Percentiles rank a stretch among this genome's conserved stretches.
Conservation (phyloP, 1,140 invertebrate genomes). For the Ctenoplectra terminalis region DNA sequence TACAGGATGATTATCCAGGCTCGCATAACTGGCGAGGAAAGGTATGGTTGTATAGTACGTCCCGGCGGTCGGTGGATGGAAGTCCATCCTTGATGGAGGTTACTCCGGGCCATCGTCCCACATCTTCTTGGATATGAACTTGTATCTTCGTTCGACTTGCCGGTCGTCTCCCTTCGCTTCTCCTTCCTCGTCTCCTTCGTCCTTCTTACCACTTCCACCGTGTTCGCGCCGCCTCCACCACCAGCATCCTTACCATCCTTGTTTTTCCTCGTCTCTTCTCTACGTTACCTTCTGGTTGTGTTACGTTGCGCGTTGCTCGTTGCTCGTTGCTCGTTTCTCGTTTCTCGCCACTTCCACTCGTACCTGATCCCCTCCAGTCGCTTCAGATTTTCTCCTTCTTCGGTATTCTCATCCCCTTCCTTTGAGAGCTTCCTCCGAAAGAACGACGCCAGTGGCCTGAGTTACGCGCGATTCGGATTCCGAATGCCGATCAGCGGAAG, state of each 20-base stretch:
- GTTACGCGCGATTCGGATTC: constrained; percentile 16
- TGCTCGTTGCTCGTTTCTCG: no score
- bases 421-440: neutral
- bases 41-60: constrained; percentile 59
- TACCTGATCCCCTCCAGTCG: neutral
- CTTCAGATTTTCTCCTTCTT: constrained; percentile 52
- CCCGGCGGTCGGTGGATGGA: constrained; percentile 67
- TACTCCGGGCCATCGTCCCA: constrained; percentile 82
- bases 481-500: neutral
- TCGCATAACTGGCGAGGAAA: constrained; percentile 55
- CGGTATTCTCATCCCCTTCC: constrained; percentile 51
- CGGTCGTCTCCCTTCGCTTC: constrained; percentile 62
- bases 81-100: constrained; percentile 83
- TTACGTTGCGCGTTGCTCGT: constrained; percentile 20
- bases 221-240: constrained; percentile 7
- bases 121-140: constrained; percentile 80
- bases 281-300: constrained; percentile 15
- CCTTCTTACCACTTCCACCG: constrained; percentile 60
- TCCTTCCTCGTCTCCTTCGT: constrained; percentile 70
- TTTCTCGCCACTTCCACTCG: constrained; percentile 32
- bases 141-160: constrained; percentile 78
- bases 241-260: constrained; percentile 13
- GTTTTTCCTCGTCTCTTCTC: constrained; percentile 34
- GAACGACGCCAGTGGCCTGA: constrained; percentile 26
- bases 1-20: constrained; percentile 57